Evolutionary conservation across 2,888 invertebrate genomes (phyloP), one percentile per base, ranked within the genome.

Genomic region (Drosophila longiperda): DNA sequence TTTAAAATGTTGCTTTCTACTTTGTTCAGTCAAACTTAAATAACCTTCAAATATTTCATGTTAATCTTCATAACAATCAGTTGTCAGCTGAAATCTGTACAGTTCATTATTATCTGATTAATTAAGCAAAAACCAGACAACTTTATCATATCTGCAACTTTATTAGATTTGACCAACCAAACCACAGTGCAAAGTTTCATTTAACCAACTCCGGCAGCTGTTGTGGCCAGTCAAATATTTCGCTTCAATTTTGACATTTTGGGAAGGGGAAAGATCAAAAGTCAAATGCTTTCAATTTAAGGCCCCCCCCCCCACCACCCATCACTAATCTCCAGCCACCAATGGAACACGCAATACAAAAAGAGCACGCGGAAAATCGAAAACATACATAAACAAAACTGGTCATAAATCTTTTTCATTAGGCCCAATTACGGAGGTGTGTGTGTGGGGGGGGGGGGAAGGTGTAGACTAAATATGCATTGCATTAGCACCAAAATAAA

Each of bases 331-430:
- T 23, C 3, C 42, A 12, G 1, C 12, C 49, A 55, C 45, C 36
- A 49, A 34, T 20, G 34, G 40, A 29, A 60, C 48, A 52, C 50
- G 36, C 45, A 34, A 40, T 26, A 64, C 58, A 59, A 40, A 40
- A 42, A 57, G 20, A n/a, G 29, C 1, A 8, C n/a, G n/a, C 23
- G 45, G 15, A 59, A 40, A 29, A 40, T n/a, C 26, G 45, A 73
- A 69, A 50, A 70, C 38, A 55, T 32, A 23, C 49, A 70, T 73
- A 70, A 77, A 73, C 74, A 78, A 78, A 68, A 42, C 48, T 50
- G 65, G 66, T 57, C 72, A 82, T 82, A 82, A 82, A 82, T 82
- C 80, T 73, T 80, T 73, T 82, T 82, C 78, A 82, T 82, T 82
- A 82, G 48, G 78, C 59, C 80, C 80, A 82, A 82, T 82, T 82